Evolutionary conservation across 2,888 invertebrate species (phyloP), one percentile per base, ranked within the genome.

Genomic region (Agrotis exclamationis): DNA sequence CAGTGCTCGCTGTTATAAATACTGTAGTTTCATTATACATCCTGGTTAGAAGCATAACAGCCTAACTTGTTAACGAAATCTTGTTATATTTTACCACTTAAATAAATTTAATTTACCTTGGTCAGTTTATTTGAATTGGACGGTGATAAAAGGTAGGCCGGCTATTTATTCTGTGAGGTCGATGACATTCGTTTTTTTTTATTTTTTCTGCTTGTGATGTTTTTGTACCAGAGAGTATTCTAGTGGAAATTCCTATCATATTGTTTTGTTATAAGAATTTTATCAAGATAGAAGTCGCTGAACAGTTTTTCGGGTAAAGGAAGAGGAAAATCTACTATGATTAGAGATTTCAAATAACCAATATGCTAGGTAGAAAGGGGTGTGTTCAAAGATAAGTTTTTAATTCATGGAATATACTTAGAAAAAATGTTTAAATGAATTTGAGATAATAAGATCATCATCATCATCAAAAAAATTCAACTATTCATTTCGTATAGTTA

Each of bases 11-110:
- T 60, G 62, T 63, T 56, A 76, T 64, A 59, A 59, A 58, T 50
- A 24, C 28, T 63, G 24, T 67, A 70, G 63, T 74, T 76, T 60
- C 28, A 53, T 67, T 80, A 59, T 53, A 68, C 54, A 56, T 70
- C 66, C 62, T 65, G 59, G 59, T 47, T 18, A 44, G 56, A 57
- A 63, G 53, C 66, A 74, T 58, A 54, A 18, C 47, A 20, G 47
- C 16, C 22, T 22, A 59, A 72, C 63, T 82, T 68, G 74, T 50
- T 79, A 67, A 50, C 45, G n/a, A 57, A 58, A 54, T 56, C 39
- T 62, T 60, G 65, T 67, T 73, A 57, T 57, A 63, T 71, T 63
- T 64, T 68, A 59, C 22, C n/a, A 70, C 53, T 74, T 47, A 65
- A 11, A 72, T 68, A 56, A 64, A 77, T 76, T 72, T 18, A 63